Evolutionary conservation across 2,888 invertebrate genomes (phyloP).

Genomic region (Aspidiotus destructor): DNA sequence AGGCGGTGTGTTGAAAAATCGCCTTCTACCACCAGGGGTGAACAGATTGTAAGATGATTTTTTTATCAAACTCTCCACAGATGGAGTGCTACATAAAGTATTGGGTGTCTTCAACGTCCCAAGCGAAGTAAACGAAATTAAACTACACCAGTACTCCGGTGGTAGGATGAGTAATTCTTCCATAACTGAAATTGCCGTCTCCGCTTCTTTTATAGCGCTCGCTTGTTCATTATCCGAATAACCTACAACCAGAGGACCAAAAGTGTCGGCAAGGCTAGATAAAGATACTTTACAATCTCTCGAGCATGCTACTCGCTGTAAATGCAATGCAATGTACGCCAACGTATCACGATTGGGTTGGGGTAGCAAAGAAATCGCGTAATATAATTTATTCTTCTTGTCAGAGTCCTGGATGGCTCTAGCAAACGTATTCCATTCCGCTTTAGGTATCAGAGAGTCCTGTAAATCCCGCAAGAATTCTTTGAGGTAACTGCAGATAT

Average conservation of each 20-base stretch:
- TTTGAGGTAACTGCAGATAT: conserved; percentile 86
- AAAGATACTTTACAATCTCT: conserved; percentile 84
- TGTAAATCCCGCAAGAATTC: conserved; percentile 77
- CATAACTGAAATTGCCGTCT: conserved; percentile 49
- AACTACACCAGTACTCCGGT: conserved; percentile 57
- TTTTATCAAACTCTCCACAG: conserved; percentile 20
- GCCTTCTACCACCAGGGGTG: conserved; percentile 15
- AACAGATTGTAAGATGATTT: conserved; percentile 23
- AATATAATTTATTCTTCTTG: conserved; percentile 46
- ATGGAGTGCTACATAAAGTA: conserved; percentile 23
- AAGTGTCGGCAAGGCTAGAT: conserved; percentile 77
- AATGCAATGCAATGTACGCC: conserved; percentile 81
- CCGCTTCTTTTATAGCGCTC: background rate
- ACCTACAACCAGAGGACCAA: conserved; percentile 90
- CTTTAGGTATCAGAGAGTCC: conserved; percentile 78
- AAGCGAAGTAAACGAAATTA: conserved; percentile 5
- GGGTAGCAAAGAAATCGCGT: conserved; percentile 74
- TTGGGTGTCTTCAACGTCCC: background rate
- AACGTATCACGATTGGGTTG: conserved; percentile 89
- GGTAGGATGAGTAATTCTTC: conserved; percentile 60
- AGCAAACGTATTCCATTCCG: conserved; percentile 62
- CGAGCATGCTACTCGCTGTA: conserved; percentile 75
- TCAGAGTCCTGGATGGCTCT: conserved; percentile 37
- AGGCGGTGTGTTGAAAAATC: conserved; percentile 16
- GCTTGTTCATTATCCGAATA: conserved; percentile 47